A percentile compares a stretch with the other conserved stretches of the same genome.
Conservation (phyloP, 2,113 vertebrate species). For the Chamaetylas fuelleborni region DNA sequence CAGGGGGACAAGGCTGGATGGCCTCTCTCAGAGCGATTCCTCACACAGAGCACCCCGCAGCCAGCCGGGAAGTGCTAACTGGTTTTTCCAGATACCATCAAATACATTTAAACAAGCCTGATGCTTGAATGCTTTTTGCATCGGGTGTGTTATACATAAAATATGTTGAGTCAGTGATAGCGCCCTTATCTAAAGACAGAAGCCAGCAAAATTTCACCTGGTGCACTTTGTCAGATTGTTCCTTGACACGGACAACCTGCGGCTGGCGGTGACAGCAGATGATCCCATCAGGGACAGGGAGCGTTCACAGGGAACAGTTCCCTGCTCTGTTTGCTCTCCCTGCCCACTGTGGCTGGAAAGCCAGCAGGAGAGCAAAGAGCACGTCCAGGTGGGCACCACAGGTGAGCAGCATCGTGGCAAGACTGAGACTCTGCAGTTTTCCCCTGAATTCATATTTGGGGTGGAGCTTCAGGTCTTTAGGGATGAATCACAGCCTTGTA, state of each 20-base stretch:
- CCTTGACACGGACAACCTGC: conserved; percentile 83
- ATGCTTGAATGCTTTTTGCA: conserved; percentile 95
- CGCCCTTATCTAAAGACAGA: conserved; percentile 91
- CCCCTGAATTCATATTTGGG: neutral
- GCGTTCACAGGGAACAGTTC: neutral
- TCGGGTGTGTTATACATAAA: conserved; percentile 97
- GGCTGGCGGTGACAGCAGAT: conserved; percentile 81
- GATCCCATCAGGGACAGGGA: conserved; percentile 81
- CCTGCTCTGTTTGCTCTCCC: neutral
- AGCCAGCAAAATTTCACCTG: conserved; percentile 87
- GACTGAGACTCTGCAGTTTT: neutral
- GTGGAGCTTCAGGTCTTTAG: neutral
- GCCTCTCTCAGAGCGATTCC: conserved; percentile 8
- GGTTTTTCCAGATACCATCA: conserved; percentile 88
- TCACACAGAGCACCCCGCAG: neutral
- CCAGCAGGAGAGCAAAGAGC: neutral
- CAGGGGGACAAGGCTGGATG: rapidly evolving
- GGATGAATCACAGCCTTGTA: neutral
- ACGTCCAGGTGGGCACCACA: rapidly evolving
- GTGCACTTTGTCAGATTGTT: conserved; percentile 86
- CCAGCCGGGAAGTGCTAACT: conserved; percentile 76
- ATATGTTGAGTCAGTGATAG: conserved; percentile 97
- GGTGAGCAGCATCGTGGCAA: neutral
- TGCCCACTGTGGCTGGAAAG: conserved; percentile 9
- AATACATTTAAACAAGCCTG: conserved; percentile 95